Base-by-base conservation (phyloP, 2,113 vertebrate species). In the Synchiropus splendidus region DNA sequence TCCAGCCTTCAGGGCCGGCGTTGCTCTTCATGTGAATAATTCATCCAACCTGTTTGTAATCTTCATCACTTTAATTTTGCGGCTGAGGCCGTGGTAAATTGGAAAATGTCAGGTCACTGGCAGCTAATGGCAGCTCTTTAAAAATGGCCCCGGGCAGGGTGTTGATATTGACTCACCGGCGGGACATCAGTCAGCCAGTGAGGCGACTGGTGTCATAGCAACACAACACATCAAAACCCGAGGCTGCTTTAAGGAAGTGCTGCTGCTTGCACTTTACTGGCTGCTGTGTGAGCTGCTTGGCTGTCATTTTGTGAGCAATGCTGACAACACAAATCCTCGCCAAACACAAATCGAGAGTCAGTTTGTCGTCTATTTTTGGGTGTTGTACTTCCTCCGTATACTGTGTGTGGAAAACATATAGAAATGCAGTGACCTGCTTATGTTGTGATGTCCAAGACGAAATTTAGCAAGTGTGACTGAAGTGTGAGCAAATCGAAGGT, bases 301-400 rank as follows among this genome's bases (percentile, higher is more conserved):
- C 58, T 74, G 63, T 68, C 65, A 56, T 61, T 78, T 58, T 67
- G 45, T 60, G 59, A 56, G 52, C 35, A 49, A 12, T 44, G 61
- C 72, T 74, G 73, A 72, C 64, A 48, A 46, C 21, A 27, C 21
- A 27, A 27, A 27, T 27, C 66, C 53, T 58, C 45, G 55, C 55
- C 63, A 70, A 64, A 69, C 42, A 53, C 47, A 67, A 60, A 42
- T 27, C 8, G 21, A 27, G 21, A 27, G 21, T 48, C 2, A 6
- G n/a, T n/a, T n/a, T 46, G 40, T 42, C 46, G 6, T 65, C 60
- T 51, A 55, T 64, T 69, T 10, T 0, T 10, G 51, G 9, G 11
- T 45, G 38, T 55, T n/a, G n/a, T n/a, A n/a, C n/a, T n/a, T n/a
- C n/a, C n/a, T n/a, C n/a, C n/a, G n/a, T n/a, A n/a, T n/a, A n/a